Percentiles rank a stretch among this genome's conserved stretches.
Conservation (phyloP, 2,888 invertebrate genomes). For the Oasisia sp. region DNA sequence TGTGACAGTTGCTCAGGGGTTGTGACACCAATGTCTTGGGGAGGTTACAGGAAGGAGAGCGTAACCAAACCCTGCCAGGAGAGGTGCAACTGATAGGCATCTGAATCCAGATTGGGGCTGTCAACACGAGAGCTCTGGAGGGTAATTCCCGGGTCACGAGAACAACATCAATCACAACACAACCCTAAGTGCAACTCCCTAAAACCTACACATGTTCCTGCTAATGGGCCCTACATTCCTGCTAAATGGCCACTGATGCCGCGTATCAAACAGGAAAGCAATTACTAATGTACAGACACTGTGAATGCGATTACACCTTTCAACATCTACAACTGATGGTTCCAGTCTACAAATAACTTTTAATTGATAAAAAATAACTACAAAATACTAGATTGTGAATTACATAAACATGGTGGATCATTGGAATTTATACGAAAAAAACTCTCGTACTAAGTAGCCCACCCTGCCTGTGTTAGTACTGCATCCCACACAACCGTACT, state of each 20-base stretch:
- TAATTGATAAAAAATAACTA: not conserved
- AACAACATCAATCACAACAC: not conserved
- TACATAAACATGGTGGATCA: not conserved
- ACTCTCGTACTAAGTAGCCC: not conserved
- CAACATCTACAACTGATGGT: not conserved
- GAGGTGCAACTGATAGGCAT: not conserved
- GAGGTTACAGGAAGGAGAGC: not conserved
- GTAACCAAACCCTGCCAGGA: not conserved
- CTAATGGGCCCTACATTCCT: not conserved
- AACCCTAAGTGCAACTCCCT: constrained; percentile 1
- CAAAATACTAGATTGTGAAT: not conserved
- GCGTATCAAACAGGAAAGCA: not conserved
- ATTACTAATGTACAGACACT: not conserved
- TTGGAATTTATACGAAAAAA: not conserved
- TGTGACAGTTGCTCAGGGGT: not conserved
- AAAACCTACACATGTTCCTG: not conserved
- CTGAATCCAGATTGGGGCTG: not conserved
- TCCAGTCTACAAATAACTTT: not conserved
- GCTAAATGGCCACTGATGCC: not conserved
- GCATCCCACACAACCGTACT: not conserved
- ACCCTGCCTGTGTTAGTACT: not conserved
- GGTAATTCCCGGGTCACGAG: constrained; percentile 9
- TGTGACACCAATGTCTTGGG: not conserved
- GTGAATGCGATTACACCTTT: not conserved
- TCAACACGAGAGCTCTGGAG: not conserved